Base-by-base conservation (phyloP, 2,797 vertebrate species). In the Lithobates sylvaticus region DNA sequence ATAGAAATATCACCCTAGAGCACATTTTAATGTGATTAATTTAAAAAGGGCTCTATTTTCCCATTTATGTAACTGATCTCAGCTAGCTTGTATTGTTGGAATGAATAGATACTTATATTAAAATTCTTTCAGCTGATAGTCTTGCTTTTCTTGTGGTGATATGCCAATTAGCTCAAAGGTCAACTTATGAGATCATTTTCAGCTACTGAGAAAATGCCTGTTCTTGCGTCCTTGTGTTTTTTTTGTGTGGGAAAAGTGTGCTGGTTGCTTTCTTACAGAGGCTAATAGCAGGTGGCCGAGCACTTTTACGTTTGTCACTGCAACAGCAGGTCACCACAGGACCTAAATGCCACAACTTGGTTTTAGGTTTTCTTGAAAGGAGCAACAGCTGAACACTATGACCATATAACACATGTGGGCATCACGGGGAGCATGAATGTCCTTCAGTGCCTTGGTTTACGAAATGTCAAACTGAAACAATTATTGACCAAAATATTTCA, bases 341-440 rank as follows among this genome's bases (percentile, higher is more conserved):
- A 83, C 54, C 68, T 50, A 83, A 87, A 84, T 84, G 86, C 81
- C 86, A 87, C 76, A 83, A 79, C 76, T 83, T 87, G 69, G 65
- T 84, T 78, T 87, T 83, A 82, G 27, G 73, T 70, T 83, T 78
- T 74, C 67, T 83, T 83, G 68, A 83, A 87, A 83, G 67, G 54
- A 72, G 69, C 34, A 87, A 87, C 85, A 87, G 86, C 86, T 87
- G 86, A 87, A 78, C 23, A 26, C 58, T 74, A 6, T 73, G 76
- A 69, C 76, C 69, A 58, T 34, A 44, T 42, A 83, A 83, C 80
- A 83, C 81, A 84, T 73, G 54, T 83, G 70, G 39, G 70, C 47
- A 68, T 78, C 76, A 44, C 16, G 12, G 34, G 72, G 32, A 61
- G 44, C 50, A 44, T 27, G 23, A 78, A 71, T 73, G 29, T 36